Base-by-base conservation (phyloP, 2,888 invertebrate genomes). In the Glaucopsyche alexis region DNA sequence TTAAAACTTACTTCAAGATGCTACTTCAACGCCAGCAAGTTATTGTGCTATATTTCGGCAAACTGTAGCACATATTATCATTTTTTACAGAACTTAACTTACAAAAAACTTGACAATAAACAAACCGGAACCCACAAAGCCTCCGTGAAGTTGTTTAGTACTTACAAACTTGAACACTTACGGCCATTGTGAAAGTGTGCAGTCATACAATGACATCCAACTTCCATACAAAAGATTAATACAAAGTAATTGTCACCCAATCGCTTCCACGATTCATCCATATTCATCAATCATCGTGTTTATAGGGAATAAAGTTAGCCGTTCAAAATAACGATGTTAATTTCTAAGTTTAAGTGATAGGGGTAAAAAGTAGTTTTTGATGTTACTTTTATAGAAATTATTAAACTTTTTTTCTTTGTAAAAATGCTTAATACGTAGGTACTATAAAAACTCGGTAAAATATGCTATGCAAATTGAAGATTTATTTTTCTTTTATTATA, bases 161-260 rank as follows among this genome's bases (percentile, higher is more conserved):
- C 69, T 69, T 49, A 69, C 47, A 4, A 45, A 49, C 49, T 69
- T 49, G 7, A 29, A 47, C 69, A 69, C 69, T 69, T 47, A 49
- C 29, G 29, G 14, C 69, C 49, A 49, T 69, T 49, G 69, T 69
- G 29, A 69, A 69, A 69, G 16, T 69, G 49, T 69, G 14, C 69
- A 69, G 49, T 69, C 69, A 69, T 29, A 69, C 49, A 69, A 69
- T 69, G 69, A 69, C 69, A 69, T 8, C 49, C 19, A 69, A 69
- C 29, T 69, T 69, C 29, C 69, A 69, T 14, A 69, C 69, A 69
- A 69, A 69, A 69, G 69, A 29, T 69, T 69, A 69, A 29, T 29
- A 47, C 47, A 69, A 69, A 69, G 69, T 69, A 69, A 69, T 69
- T 69, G 49, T 49, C 49, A 69, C 49, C 69, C 69, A 67, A 67